A percentile compares a stretch with the other conserved stretches of the same genome.
These are phyloP conservation scores for Silurus asotus DNA, from an alignment of 2,113 vertebrate species.

Conservation along the genomic window DNA sequence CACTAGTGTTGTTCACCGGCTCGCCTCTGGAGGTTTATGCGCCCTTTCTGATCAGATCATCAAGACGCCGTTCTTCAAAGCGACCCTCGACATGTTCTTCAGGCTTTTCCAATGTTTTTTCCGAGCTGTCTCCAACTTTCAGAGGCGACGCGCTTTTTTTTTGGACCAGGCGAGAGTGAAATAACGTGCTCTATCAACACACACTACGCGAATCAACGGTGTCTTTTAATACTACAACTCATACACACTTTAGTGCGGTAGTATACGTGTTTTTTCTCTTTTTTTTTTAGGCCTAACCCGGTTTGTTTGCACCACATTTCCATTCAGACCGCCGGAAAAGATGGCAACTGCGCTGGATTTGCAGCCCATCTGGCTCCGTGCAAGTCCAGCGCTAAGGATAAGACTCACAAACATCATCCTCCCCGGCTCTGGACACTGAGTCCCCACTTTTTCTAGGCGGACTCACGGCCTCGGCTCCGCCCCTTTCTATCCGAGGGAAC, in stretches of 20 bases:
- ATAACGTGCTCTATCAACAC: neutral
- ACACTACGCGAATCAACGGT: neutral
- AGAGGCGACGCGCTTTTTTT: neutral
- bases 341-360: conserved; percentile 17
- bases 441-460: conserved; percentile 67
- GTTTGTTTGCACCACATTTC: neutral
- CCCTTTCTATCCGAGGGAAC: conserved; percentile 57
- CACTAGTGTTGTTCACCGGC: neutral
- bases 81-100: conserved; percentile 47
- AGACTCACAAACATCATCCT: neutral
- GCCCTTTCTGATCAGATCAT: neutral
- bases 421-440: conserved; percentile 46
- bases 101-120: conserved; percentile 10
- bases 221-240: neutral
- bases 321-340: conserved; percentile 25
- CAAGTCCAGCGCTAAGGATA: conserved; percentile 35
- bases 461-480: conserved; percentile 60
- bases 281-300: neutral
- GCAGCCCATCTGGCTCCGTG: conserved; percentile 32
- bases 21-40: neutral
- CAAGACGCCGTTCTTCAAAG: conserved; percentile 19
- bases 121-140: conserved; percentile 5
- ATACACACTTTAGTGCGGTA: neutral
- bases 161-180: neutral
- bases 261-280: neutral